phyloP scores from a whole-genome alignment of 2,888 invertebrate species.

The Agrochola litura region DNA sequence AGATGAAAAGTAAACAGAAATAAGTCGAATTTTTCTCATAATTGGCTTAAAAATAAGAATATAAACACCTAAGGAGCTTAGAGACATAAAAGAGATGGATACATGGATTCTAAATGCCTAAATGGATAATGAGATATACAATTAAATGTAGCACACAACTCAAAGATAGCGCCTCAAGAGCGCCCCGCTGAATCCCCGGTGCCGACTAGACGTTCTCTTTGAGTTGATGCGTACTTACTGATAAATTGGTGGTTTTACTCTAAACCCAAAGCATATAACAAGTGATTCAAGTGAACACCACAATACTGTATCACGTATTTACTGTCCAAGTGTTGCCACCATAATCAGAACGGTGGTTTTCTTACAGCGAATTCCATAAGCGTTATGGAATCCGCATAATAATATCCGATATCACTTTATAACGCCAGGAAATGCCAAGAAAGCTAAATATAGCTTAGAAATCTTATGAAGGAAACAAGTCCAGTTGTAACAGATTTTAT shows the following conservation, averaged over 20 bases:
- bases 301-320: background rate
- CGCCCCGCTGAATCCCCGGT: no score
- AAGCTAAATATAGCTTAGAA: slow-evolving; percentile 45
- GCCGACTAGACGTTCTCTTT: no score
- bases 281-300: no score
- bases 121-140: no score
- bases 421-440: slow-evolving; percentile 47
- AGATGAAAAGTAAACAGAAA: background rate
- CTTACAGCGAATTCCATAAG: slow-evolving; percentile 28
- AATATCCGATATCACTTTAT: slow-evolving; percentile 49
- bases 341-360: slow-evolving; percentile 16
- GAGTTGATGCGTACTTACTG: no score
- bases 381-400: slow-evolving; percentile 42
- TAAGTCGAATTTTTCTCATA: background rate
- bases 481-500: slow-evolving; percentile 44
- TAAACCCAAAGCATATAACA: no score
- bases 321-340: background rate
- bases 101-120: background rate
- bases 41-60: background rate
- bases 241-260: no score
- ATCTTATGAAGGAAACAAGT: slow-evolving; percentile 42
- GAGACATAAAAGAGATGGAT: background rate
- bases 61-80: background rate
- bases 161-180: no score
- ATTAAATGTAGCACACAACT: no score